phyloP scores from a whole-genome alignment of 1,140 invertebrate genomes.

The Nixonia krombeini region DNA sequence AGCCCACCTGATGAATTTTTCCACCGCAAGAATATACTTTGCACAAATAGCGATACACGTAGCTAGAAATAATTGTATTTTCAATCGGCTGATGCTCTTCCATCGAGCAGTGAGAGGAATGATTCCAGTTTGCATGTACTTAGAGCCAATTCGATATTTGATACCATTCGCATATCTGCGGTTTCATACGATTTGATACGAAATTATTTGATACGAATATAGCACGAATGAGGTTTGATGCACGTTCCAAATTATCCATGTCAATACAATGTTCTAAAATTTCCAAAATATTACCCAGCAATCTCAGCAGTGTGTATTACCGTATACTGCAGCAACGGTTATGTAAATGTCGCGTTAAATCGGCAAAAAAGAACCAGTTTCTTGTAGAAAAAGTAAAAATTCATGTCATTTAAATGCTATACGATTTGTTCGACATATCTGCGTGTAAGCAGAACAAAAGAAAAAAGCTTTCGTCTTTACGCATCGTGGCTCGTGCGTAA shows the following conservation, averaged over 20 bases:
- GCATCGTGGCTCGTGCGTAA: too few species aligned
- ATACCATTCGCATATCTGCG: slow-evolving; percentile 46
- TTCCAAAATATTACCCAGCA: slow-evolving; percentile 42
- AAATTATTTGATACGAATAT: slow-evolving; percentile 49
- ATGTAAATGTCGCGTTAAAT: too few species aligned
- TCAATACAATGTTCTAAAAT: slow-evolving; percentile 50
- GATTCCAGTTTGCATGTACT: slow-evolving; percentile 46
- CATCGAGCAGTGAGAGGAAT: slow-evolving; percentile 30
- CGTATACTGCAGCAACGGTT: too few species aligned
- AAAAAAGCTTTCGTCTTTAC: too few species aligned
- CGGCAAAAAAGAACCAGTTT: too few species aligned
- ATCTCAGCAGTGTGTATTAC: too few species aligned
- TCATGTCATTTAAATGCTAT: too few species aligned
- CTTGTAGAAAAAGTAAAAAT: too few species aligned
- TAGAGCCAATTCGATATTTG: slow-evolving; percentile 49
- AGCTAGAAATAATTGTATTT: slow-evolving; percentile 42
- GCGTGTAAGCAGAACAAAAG: too few species aligned
- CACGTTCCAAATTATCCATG: slow-evolving; percentile 41
- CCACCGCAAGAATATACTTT: slow-evolving; percentile 11
- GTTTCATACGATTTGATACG: slow-evolving; percentile 44
- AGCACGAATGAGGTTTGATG: slow-evolving; percentile 40
- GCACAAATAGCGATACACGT: slow-evolving; percentile 20
- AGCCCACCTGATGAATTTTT: too few species aligned
- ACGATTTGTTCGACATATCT: too few species aligned
- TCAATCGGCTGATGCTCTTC: slow-evolving; percentile 14